phyloP scores from a whole-genome alignment of 1,140 invertebrate species.

The Parapsyche elsis region DNA sequence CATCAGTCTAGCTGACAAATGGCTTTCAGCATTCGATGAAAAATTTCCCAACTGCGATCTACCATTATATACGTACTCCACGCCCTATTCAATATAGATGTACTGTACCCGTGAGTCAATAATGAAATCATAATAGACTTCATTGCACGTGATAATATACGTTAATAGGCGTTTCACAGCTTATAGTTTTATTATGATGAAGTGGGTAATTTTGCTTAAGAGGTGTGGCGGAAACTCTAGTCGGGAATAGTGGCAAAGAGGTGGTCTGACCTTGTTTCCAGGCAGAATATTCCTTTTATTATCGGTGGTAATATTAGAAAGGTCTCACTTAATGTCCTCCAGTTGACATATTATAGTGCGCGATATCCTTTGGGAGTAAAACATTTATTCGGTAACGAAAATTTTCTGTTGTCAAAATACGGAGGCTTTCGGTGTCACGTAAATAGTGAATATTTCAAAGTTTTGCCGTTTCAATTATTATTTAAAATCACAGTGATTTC shows the following conservation, averaged over 20 bases:
- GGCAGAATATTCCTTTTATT: slow-evolving; percentile 4
- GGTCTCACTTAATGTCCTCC: neutral
- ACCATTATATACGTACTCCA: neutral
- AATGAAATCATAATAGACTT: slow-evolving; percentile 28
- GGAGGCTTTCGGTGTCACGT: too few relatives aligned
- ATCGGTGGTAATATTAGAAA: slow-evolving; percentile 5
- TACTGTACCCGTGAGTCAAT: neutral
- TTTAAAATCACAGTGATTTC: too few relatives aligned
- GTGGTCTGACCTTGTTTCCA: slow-evolving; percentile 4
- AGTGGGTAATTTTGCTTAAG: slow-evolving; percentile 31
- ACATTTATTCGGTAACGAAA: too few relatives aligned
- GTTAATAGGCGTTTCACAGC: slow-evolving; percentile 25
- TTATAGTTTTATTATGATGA: slow-evolving; percentile 31
- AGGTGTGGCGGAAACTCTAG: slow-evolving; percentile 15
- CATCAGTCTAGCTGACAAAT: slow-evolving; percentile 44
- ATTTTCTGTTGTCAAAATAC: too few relatives aligned
- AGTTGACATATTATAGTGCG: neutral
- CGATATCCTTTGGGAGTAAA: neutral
- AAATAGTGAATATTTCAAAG: too few relatives aligned
- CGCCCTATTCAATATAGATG: neutral
- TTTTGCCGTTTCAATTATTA: too few relatives aligned
- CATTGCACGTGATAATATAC: slow-evolving; percentile 11
- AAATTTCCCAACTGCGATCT: slow-evolving; percentile 1
- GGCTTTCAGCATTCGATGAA: slow-evolving; percentile 33
- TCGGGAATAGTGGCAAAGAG: neutral